Base-by-base conservation (phyloP, 2,888 invertebrate species). In the Temnothorax rugatulus region DNA sequence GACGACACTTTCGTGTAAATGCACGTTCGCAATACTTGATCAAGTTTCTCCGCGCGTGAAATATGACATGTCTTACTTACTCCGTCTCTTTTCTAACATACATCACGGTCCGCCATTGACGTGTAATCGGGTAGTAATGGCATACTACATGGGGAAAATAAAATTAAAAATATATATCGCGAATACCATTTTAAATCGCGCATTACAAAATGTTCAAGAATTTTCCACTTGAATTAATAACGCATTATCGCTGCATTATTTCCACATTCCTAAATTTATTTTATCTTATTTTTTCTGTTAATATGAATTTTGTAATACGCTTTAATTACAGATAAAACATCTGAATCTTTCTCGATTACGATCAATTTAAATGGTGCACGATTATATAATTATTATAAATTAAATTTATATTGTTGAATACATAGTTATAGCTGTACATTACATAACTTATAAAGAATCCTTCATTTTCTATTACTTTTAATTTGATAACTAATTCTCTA, bases 1-100 rank as follows among this genome's bases (percentile, higher is more conserved):
- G 47, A 81, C 57, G 47, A 41, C 71, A 71, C 38, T 71, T 59
- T 71, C 79, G 71, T 71, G 57, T 59, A 81, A 81, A 59, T 81
- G 47, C 59, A 61, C 38, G 44, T 47, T 71, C 25, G 71, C 18
- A 71, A 71, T 79, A 71, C 34, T n/a, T 71, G 79, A 71, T 71
- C 59, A 47, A 59, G 34, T 47, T 47, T 25, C 59, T 9, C 25
- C 34, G 47, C 71, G 34, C 47, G 38, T 47, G 73, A 71, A 71
- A 59, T 44, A 29, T 44, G 29, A 4, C 25, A 25, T 38, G 18
- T 44, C 59, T 54, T 66, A 34, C 29, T 77, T 44, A 25, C 38
- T 18, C 21, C 47, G 2, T 71, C n/a, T 59, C 13, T 38, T 54
- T n/a, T 66, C 9, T 34, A 9, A 18, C 25, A n/a, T 21, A 41